A percentile compares a stretch with the other conserved stretches of the same genome.
Evolutionary conservation across 2,888 invertebrate species (phyloP).

Genomic region (Graphium colonna): DNA sequence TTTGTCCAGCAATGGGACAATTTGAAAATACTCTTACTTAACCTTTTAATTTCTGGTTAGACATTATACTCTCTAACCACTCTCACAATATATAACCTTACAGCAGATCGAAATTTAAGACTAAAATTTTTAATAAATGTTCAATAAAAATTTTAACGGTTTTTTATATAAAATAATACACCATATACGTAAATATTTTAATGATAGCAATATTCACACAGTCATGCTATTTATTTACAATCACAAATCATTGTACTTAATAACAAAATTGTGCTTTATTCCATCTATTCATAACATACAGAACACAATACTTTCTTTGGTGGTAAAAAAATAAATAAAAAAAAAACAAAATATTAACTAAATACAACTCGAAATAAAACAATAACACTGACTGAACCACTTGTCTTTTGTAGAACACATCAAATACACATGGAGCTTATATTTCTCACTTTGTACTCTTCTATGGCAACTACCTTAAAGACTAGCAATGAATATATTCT

Average conservation of each 20-base stretch:
- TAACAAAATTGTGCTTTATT: conserved; percentile 73
- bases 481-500: conserved; percentile 43
- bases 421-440: conserved; percentile 25
- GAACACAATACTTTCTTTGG: conserved; percentile 42
- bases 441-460: conserved; percentile 52
- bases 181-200: conserved; percentile 74
- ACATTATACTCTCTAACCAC: no score
- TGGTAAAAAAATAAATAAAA: conserved; percentile 35
- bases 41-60: no score
- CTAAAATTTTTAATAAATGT: no score
- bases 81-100: no score
- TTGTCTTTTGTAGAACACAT: conserved; percentile 45
- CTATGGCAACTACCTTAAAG: conserved; percentile 51
- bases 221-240: conserved; percentile 73
- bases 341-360: conserved; percentile 46
- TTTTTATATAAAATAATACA: no score
- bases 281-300: conserved; percentile 40
- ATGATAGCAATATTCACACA: conserved; percentile 75
- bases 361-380: conserved; percentile 37
- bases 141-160: no score
- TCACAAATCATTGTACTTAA: conserved; percentile 66
- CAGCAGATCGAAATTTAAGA: no score
- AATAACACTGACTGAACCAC: conserved; percentile 36
- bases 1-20: no score
- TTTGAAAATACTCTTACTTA: no score